phyloP scores from a whole-genome alignment of 2,888 invertebrate species.

The Pristionchus exspectatus region DNA sequence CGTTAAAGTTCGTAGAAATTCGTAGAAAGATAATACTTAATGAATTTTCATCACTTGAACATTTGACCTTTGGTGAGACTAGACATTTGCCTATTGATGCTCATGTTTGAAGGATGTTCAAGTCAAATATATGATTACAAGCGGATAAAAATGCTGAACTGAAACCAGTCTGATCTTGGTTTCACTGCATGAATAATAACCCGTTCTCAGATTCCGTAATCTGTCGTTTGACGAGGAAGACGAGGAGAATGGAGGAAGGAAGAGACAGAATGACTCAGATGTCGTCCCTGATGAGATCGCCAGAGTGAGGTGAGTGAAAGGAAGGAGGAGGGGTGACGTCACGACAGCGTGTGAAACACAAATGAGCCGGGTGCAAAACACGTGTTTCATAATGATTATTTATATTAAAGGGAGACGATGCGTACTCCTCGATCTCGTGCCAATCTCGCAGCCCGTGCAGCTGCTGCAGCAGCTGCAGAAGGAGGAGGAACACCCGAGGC shows the following conservation, averaged over 20 bases:
- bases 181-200: neutral
- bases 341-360: neutral
- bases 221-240: conserved; percentile 1
- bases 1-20: too few species aligned
- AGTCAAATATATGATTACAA: too few species aligned
- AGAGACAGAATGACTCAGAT: conserved; percentile 15
- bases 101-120: too few species aligned
- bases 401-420: conserved; percentile 12
- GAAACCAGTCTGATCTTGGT: neutral
- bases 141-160: neutral
- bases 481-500: neutral
- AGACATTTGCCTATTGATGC: too few species aligned
- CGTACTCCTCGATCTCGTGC: conserved; percentile 35
- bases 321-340: too few species aligned
- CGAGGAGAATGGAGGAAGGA: neutral
- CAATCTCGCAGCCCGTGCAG: neutral
- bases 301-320: conserved; percentile 37
- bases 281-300: conserved; percentile 36
- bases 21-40: too few species aligned
- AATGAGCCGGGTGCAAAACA: neutral
- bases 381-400: neutral
- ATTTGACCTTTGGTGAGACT: too few species aligned
- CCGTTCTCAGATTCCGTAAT: neutral
- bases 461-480: neutral
- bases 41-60: too few species aligned